Evolutionary conservation across 2,888 invertebrate species (phyloP).

Genomic region (Dorcus parallelipipedus): DNA sequence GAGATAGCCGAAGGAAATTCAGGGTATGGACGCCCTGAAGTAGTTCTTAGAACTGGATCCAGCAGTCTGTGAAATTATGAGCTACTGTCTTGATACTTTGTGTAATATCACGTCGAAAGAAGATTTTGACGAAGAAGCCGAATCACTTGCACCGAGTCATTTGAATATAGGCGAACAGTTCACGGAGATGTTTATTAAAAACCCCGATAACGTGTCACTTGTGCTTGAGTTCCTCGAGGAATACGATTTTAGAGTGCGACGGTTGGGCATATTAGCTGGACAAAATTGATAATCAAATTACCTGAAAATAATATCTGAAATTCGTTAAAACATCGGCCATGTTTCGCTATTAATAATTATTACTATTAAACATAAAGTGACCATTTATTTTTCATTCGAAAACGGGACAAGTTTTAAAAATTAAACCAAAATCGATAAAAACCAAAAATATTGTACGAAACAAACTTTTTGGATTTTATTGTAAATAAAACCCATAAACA

Average conservation of each 20-base stretch:
- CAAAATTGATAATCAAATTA: no score
- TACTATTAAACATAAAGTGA: no score
- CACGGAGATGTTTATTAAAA: constrained; percentile 95
- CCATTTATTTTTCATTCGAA: no score
- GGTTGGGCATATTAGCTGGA: no score
- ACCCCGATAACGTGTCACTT: constrained; percentile 76
- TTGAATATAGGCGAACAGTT: constrained; percentile 87
- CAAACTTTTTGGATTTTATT: no score
- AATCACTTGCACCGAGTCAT: constrained; percentile 32
- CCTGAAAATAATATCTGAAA: no score
- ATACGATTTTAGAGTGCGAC: constrained; percentile 90
- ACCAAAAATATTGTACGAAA: no score
- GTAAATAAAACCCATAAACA: no score
- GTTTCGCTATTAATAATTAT: no score
- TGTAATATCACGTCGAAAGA: constrained; percentile 84
- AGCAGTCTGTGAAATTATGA: constrained; percentile 87
- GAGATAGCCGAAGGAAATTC: constrained; percentile 32
- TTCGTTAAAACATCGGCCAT: no score
- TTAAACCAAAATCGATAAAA: no score
- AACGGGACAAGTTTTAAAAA: no score
- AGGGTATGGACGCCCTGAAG: constrained; percentile 78
- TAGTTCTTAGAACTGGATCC: constrained; percentile 84
- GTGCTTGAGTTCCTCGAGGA: constrained; percentile 86
- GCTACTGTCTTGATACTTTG: constrained; percentile 88
- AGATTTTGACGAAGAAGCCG: constrained; percentile 77